These are phyloP conservation scores for Bolinopsis microptera DNA, from an alignment of 37 sponge, comb jelly and placozoan species.

Conservation along the genomic window DNA sequence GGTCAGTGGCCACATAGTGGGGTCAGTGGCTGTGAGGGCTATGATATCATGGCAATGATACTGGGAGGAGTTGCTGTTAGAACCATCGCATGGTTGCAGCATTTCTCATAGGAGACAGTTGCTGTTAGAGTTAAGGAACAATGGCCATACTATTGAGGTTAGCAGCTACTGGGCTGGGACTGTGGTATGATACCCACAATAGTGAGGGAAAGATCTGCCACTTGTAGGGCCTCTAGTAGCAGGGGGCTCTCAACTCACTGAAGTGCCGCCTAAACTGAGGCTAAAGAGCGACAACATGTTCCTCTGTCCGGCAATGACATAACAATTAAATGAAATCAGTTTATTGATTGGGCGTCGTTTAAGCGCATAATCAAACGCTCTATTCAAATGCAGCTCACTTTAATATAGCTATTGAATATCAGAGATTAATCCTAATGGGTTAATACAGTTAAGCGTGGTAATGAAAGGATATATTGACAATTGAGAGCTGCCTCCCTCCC, in stretches of 20 bases:
- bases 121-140: no score
- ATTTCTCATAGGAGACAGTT: no score
- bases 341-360: background rate
- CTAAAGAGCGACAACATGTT: background rate
- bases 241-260: no score
- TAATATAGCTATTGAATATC: background rate
- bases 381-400: background rate
- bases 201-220: no score
- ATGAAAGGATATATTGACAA: background rate
- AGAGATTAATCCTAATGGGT: background rate
- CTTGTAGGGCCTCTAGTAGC: no score
- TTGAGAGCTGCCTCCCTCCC: no score
- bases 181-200: no score
- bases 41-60: no score
- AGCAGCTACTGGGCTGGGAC: no score
- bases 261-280: background rate
- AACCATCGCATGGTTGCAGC: no score
- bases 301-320: background rate
- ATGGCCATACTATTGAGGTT: no score
- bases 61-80: no score
- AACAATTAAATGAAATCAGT: background rate
- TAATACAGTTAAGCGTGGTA: background rate
- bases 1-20: background rate
- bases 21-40: background rate
- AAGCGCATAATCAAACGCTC: background rate